These are phyloP conservation scores for Sternarchorhynchus goeldii DNA, from an alignment of 2,797 vertebrate genomes.

Conservation along the genomic window DNA sequence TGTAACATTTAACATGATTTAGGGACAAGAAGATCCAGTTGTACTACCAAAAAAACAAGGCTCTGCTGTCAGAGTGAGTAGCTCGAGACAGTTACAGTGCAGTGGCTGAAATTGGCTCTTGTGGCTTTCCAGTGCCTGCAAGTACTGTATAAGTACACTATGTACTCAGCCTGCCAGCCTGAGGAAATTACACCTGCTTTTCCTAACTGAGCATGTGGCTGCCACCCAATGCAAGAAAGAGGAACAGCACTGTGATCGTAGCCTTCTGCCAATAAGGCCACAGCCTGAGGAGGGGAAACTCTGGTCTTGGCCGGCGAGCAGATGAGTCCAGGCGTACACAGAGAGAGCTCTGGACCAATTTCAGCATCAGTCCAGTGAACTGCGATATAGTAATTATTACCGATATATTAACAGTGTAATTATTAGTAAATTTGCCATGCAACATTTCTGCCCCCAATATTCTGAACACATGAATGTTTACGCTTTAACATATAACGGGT, in stretches of 20 bases:
- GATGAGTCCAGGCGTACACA: neutral
- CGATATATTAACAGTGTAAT: neutral
- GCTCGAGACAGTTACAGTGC: no score
- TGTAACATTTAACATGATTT: neutral
- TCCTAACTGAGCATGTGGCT: constrained; percentile 28
- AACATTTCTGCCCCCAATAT: no score
- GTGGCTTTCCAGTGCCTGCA: neutral
- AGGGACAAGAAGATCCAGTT: no score
- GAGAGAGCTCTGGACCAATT: constrained; percentile 1
- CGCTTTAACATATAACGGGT: neutral
- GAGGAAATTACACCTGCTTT: constrained; percentile 19
- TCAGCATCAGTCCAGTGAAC: constrained; percentile 16
- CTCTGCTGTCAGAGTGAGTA: no score
- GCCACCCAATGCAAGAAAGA: constrained; percentile 26
- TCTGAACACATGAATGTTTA: neutral
- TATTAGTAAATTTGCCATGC: no score
- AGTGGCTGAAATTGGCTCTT: neutral
- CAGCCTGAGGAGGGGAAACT: constrained; percentile 15
- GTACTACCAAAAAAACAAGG: no score
- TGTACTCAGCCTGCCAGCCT: neutral
- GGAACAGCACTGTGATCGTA: constrained; percentile 22
- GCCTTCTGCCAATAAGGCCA: constrained; percentile 29
- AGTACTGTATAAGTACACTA: neutral
- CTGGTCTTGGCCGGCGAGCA: constrained; percentile 31
- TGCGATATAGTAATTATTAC: neutral